phyloP scores from a whole-genome alignment of 2,113 vertebrate genomes.

The Sciurus niger region DNA sequence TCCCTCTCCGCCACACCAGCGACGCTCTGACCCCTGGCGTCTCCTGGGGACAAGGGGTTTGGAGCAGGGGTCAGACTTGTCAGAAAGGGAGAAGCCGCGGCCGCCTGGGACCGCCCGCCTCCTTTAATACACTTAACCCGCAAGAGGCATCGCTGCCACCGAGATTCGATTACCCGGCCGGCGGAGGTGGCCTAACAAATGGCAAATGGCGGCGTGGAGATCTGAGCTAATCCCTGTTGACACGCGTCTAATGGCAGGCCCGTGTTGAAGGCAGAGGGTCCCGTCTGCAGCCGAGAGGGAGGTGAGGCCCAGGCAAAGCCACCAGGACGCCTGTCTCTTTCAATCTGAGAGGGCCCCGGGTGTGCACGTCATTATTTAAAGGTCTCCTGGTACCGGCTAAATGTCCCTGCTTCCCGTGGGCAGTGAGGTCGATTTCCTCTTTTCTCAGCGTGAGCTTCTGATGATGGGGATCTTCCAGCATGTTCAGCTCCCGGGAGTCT shows the following conservation, averaged over 20 bases:
- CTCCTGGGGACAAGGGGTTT: conserved; percentile 90
- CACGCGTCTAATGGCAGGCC: conserved; percentile 87
- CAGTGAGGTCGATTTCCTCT: conserved; percentile 84
- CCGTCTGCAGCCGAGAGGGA: conserved; percentile 80
- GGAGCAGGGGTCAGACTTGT: conserved; percentile 87
- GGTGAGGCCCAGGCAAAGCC: conserved; percentile 86
- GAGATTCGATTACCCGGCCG: conserved; percentile 89
- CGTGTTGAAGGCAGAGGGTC: conserved; percentile 85
- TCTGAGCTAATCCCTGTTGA: conserved; percentile 90
- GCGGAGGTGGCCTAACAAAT: conserved; percentile 88
- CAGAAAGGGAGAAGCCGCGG: conserved; percentile 86
- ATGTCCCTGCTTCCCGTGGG: conserved; percentile 90
- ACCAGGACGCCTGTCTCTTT: conserved; percentile 88
- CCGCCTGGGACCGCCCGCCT: conserved; percentile 70
- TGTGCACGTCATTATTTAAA: conserved; percentile 87
- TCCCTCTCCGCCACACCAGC: conserved; percentile 90
- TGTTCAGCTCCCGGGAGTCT: not conserved
- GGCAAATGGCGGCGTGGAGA: conserved; percentile 86
- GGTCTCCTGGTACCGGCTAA: conserved; percentile 89
- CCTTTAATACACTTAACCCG: conserved; percentile 90
- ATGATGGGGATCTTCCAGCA: not conserved
- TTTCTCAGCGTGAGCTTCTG: conserved; percentile 33
- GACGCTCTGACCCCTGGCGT: conserved; percentile 93
- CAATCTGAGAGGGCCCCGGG: conserved; percentile 82
- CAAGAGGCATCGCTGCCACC: conserved; percentile 84